phyloP scores from a whole-genome alignment of 2,797 vertebrate genomes.

The Pristis pectinata region DNA sequence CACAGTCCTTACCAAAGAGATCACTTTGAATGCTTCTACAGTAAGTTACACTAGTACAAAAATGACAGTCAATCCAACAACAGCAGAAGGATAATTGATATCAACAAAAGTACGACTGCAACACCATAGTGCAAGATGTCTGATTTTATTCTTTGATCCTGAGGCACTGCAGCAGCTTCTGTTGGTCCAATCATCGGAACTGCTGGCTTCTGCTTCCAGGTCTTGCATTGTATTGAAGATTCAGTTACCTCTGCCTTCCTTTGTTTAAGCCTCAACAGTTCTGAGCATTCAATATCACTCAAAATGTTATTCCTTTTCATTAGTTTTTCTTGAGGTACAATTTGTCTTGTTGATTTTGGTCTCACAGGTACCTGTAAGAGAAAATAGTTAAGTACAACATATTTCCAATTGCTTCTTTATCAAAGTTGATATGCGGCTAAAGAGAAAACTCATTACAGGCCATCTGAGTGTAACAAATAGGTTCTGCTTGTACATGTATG shows the following conservation, averaged over 20 bases:
- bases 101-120: not conserved
- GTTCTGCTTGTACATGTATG: too few relatives aligned
- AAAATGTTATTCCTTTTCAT: not conserved
- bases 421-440: not conserved
- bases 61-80: too few relatives aligned
- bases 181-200: not conserved
- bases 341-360: not conserved
- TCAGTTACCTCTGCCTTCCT: not conserved
- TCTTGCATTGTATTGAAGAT: too few relatives aligned
- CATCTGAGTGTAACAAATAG: too few relatives aligned
- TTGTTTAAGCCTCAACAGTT: not conserved
- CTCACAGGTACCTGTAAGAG: not conserved
- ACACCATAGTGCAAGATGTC: not conserved
- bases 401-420: not conserved
- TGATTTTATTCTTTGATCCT: slow-evolving; percentile 14
- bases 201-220: not conserved
- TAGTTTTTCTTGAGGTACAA: not conserved
- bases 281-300: not conserved
- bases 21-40: too few relatives aligned
- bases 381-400: not conserved
- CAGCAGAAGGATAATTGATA: not conserved
- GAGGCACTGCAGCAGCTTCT: not conserved
- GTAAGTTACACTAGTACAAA: too few relatives aligned
- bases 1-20: too few relatives aligned
- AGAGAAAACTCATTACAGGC: not conserved